Evolutionary conservation across 2,888 invertebrate species (phyloP).

Genomic region (Tortricodes alternella): DNA sequence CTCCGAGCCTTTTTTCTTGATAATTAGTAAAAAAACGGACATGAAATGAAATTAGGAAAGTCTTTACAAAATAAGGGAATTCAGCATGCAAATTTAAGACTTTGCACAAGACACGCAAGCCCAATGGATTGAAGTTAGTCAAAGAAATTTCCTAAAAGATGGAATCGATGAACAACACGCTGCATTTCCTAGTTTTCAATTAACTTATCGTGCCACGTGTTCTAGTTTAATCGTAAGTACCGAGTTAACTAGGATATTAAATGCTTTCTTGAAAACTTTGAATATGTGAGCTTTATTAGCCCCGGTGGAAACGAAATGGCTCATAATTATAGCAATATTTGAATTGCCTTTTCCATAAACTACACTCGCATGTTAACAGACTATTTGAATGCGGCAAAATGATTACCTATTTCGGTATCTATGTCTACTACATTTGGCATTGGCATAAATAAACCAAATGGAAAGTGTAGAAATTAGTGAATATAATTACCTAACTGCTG

Average conservation of each 20-base stretch:
- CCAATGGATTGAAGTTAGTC: no score
- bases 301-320: conserved; percentile 67
- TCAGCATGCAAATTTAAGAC: no score
- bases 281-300: conserved; percentile 65
- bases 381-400: conserved; percentile 66
- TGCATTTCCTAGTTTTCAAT: no score
- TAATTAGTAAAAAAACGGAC: no score
- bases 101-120: no score
- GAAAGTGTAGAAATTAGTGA: conserved; percentile 13
- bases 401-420: conserved; percentile 58
- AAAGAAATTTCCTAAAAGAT: no score
- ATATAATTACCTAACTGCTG: conserved; percentile 10
- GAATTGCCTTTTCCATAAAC: conserved; percentile 69
- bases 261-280: conserved; percentile 54
- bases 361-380: conserved; percentile 67
- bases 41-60: no score
- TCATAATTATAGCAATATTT: conserved; percentile 74
- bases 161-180: no score
- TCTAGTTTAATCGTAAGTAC: conserved; percentile 14
- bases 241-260: conserved; percentile 45
- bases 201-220: not conserved
- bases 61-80: no score
- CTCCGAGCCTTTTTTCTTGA: no score
- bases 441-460: no score
- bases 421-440: conserved; percentile 38